Evolutionary conservation across 1,140 invertebrate genomes (phyloP).

Genomic region (Papilio aristodemus): DNA sequence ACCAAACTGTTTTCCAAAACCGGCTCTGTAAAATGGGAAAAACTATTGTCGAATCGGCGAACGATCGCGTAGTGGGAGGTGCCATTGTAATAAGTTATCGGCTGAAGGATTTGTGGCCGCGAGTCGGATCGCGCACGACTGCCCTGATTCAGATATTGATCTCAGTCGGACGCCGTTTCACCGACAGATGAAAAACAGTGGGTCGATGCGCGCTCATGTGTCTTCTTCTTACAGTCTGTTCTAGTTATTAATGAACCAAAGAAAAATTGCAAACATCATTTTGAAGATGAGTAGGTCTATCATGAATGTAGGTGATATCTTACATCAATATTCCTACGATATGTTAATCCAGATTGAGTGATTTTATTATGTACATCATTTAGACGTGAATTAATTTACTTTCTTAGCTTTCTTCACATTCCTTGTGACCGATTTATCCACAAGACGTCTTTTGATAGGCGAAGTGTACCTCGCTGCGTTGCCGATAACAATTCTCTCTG

Average conservation of each 20-base stretch:
- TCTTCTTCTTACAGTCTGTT: neutral
- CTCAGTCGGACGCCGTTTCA: slow-evolving; percentile 48
- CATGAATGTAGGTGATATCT: no score
- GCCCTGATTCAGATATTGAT: slow-evolving; percentile 69
- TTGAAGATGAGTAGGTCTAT: no score
- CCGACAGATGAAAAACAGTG: slow-evolving; percentile 48
- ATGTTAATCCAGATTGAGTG: neutral
- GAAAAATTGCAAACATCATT: no score
- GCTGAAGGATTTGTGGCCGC: slow-evolving; percentile 52
- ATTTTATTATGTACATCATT: neutral
- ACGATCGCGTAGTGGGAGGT: slow-evolving; percentile 36
- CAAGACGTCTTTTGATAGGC: slow-evolving; percentile 53
- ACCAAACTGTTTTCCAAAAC: slow-evolving; percentile 38
- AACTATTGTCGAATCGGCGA: slow-evolving; percentile 47
- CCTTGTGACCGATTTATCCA: slow-evolving; percentile 51
- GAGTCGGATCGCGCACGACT: slow-evolving; percentile 57
- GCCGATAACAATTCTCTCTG: slow-evolving; percentile 59
- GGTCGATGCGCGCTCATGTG: slow-evolving; percentile 29
- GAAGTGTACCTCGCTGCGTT: slow-evolving; percentile 48
- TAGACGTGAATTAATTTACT: slow-evolving; percentile 29
- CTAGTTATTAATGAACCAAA: no score
- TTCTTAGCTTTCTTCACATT: slow-evolving; percentile 52
- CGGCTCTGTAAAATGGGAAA: slow-evolving; percentile 37
- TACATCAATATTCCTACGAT: no score
- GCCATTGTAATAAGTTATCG: slow-evolving; percentile 61